phyloP scores from a whole-genome alignment of 2,797 vertebrate species.

The Hoplostethus atlanticus region DNA sequence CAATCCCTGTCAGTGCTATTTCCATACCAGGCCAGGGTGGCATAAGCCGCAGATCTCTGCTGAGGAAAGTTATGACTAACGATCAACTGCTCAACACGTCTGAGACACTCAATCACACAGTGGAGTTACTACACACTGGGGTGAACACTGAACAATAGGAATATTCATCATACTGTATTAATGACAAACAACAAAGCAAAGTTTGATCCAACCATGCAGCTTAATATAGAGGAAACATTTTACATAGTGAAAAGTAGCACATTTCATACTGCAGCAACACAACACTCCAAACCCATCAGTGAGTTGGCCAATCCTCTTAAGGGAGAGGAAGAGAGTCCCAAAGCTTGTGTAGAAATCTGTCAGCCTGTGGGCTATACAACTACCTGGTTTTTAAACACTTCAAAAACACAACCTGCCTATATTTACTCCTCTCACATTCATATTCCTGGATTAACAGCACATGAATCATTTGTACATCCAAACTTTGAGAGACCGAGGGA shows the following conservation, averaged over 20 bases:
- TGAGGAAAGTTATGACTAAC: slow-evolving; percentile 52
- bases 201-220: slow-evolving; percentile 18
- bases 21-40: slow-evolving; percentile 52
- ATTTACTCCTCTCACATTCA: slow-evolving; percentile 69
- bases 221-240: slow-evolving; percentile 37
- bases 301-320: slow-evolving; percentile 66
- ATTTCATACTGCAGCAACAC: slow-evolving; percentile 40
- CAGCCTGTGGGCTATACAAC: slow-evolving; percentile 75
- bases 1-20: slow-evolving; percentile 54
- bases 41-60: slow-evolving; percentile 57
- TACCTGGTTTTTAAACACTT: slow-evolving; percentile 73
- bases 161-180: not conserved
- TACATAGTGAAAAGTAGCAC: slow-evolving; percentile 30
- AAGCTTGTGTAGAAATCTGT: slow-evolving; percentile 59
- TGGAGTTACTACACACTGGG: not conserved
- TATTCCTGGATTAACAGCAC: slow-evolving; percentile 70
- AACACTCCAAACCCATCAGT: slow-evolving; percentile 33
- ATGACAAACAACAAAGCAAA: slow-evolving; percentile 27
- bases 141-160: not conserved
- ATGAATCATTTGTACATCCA: slow-evolving; percentile 76
- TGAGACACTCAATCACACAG: slow-evolving; percentile 20
- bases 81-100: slow-evolving; percentile 50
- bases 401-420: slow-evolving; percentile 64
- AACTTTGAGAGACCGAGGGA: slow-evolving; percentile 73
- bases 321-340: slow-evolving; percentile 50